phyloP scores from a whole-genome alignment of 2,797 vertebrate genomes.

The Gambusia yucatana region DNA sequence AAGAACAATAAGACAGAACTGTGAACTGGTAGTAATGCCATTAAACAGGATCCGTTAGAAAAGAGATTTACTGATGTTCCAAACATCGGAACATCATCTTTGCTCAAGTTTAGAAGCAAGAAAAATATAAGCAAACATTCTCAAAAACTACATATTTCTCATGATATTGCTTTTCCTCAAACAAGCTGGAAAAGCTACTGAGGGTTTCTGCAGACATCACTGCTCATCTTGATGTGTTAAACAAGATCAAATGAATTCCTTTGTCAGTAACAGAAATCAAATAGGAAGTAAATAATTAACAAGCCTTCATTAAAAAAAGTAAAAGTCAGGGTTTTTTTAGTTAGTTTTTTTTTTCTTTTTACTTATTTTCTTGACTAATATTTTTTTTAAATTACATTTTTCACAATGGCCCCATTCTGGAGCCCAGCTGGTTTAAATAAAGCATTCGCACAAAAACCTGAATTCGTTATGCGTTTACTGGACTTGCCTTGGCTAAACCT shows the following conservation, averaged over 20 bases:
- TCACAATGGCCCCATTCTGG: neutral
- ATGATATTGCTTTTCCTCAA: too few relatives aligned
- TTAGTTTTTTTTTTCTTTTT: neutral
- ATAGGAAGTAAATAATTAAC: neutral
- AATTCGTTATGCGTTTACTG: neutral
- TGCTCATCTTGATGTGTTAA: neutral
- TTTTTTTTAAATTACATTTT: neutral
- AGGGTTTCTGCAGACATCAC: neutral
- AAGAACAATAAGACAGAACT: neutral
- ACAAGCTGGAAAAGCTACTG: neutral
- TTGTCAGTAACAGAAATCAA: too few relatives aligned
- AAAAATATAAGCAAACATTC: too few relatives aligned
- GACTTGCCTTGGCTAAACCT: neutral
- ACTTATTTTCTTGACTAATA: neutral
- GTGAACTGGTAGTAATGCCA: neutral
- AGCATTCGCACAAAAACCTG: neutral
- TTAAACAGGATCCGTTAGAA: neutral
- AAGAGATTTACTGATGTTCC: neutral
- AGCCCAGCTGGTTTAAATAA: neutral
- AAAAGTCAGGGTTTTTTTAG: neutral
- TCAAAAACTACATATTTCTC: too few relatives aligned
- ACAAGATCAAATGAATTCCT: neutral
- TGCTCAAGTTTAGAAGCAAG: too few relatives aligned
- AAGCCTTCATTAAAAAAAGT: neutral
- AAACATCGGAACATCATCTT: too few relatives aligned